Percentiles rank a stretch among this genome's conserved stretches.
Conservation (phyloP, 2,888 invertebrate species). For the Tachina grossa region DNA sequence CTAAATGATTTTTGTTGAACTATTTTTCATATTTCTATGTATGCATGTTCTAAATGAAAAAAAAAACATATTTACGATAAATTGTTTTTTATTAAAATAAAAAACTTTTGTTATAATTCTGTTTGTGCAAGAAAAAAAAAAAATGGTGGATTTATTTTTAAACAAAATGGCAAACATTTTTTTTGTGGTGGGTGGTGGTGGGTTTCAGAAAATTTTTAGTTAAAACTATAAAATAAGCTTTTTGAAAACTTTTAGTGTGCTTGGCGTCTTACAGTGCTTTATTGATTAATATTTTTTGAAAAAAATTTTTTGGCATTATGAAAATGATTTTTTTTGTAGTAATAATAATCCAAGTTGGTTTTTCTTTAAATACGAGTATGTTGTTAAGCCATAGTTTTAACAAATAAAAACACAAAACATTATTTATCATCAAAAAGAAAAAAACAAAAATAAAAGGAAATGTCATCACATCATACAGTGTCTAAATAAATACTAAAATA, state of each 20-base stretch:
- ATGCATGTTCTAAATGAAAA: conserved; percentile 68
- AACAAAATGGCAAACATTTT: conserved; percentile 52
- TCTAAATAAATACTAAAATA: conserved; percentile 55
- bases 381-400: conserved; percentile 57
- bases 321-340: conserved; percentile 56
- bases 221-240: conserved; percentile 40
- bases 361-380: conserved; percentile 4
- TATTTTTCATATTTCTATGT: conserved; percentile 58
- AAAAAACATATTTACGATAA: not conserved
- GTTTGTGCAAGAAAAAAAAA: conserved; percentile 67
- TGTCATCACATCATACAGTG: conserved; percentile 67
- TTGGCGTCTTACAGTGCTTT: conserved; percentile 54
- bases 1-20: conserved; percentile 62
- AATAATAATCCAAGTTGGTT: conserved; percentile 8
- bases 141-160: conserved; percentile 47
- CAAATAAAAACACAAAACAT: conserved; percentile 72
- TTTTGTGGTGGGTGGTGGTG: conserved; percentile 44
- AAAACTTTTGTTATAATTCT: conserved; percentile 50
- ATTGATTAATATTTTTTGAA: conserved; percentile 1
- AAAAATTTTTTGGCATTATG: conserved; percentile 53
- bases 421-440: conserved; percentile 51
- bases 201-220: conserved; percentile 31
- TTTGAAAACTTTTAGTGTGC: conserved; percentile 59
- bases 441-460: conserved; percentile 51
- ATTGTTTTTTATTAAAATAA: conserved; percentile 4